Conservation (phyloP, 2,888 invertebrate genomes). For the Phrixothrix hirtus region DNA sequence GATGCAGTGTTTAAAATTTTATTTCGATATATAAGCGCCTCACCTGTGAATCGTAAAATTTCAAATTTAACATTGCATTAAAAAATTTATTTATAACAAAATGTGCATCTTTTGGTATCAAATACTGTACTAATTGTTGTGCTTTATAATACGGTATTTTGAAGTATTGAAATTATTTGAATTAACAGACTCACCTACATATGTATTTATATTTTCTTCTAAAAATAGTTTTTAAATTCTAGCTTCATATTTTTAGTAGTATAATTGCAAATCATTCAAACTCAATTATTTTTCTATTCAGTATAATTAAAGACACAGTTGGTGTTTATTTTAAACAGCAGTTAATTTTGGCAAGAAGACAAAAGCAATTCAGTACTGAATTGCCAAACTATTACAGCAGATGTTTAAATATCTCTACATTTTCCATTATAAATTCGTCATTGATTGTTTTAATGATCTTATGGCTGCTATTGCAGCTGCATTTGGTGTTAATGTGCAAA, state of each 20-base stretch:
- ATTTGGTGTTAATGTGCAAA: conserved; percentile 47
- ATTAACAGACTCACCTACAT: too few species aligned
- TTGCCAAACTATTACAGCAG: too few species aligned
- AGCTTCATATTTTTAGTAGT: neutral
- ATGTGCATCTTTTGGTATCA: conserved; percentile 16
- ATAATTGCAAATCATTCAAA: too few species aligned
- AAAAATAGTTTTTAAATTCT: neutral
- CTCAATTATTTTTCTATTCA: too few species aligned
- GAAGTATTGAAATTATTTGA: neutral
- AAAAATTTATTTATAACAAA: neutral
- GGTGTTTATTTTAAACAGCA: conserved; percentile 40
- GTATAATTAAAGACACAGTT: conserved; percentile 17
- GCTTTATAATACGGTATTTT: conserved; percentile 9
- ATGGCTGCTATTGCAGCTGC: conserved; percentile 53
- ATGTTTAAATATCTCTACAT: too few species aligned
- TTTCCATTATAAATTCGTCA: too few species aligned
- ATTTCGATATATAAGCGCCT: too few species aligned
- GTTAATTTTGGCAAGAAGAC: conserved; percentile 47
- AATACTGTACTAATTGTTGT: conserved; percentile 32
- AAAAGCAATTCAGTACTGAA: too few species aligned
- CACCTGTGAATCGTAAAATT: conserved; percentile 12
- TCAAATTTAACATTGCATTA: neutral
- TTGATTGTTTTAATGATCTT: conserved; percentile 51
- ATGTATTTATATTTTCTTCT: conserved; percentile 2
- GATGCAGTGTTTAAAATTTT: conserved; percentile 21